Conservation (phyloP, 2,888 invertebrate genomes). For the Zygothrica quintamaculata region DNA sequence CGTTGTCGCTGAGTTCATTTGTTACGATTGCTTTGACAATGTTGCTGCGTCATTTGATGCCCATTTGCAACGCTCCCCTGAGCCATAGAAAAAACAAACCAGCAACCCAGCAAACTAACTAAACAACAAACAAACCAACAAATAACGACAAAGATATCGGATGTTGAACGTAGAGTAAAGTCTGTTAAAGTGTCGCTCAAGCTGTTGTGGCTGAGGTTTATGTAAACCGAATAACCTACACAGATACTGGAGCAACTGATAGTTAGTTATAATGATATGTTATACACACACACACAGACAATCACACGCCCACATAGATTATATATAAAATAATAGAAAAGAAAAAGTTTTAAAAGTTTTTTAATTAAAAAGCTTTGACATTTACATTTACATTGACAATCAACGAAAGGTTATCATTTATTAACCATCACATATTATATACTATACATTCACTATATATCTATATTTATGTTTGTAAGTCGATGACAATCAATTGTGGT, state of each 20-base stretch:
- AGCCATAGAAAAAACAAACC: slow-evolving; percentile 9
- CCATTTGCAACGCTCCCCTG: slow-evolving; percentile 59
- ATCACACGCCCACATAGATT: too few relatives aligned
- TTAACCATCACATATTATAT: too few relatives aligned
- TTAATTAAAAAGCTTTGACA: too few relatives aligned
- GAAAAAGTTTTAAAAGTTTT: too few relatives aligned
- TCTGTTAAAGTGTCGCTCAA: neutral
- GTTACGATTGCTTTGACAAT: slow-evolving; percentile 77
- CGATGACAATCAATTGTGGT: slow-evolving; percentile 62
- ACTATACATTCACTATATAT: slow-evolving; percentile 2
- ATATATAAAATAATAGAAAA: too few relatives aligned
- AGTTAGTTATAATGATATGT: too few relatives aligned
- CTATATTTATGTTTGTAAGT: slow-evolving; percentile 32
- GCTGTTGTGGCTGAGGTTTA: neutral
- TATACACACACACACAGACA: too few relatives aligned
- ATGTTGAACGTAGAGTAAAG: neutral
- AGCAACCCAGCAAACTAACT: too few relatives aligned
- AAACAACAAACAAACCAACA: too few relatives aligned
- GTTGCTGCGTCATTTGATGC: slow-evolving; percentile 74
- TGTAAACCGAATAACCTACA: neutral
- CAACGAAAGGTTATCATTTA: slow-evolving; percentile 20
- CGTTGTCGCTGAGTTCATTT: slow-evolving; percentile 69
- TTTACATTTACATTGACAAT: too few relatives aligned
- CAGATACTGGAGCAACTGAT: neutral
- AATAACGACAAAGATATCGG: slow-evolving; percentile 16